These are phyloP conservation scores for Clarias pachynema DNA, from an alignment of 2,797 vertebrate species.

Conservation along the genomic window DNA sequence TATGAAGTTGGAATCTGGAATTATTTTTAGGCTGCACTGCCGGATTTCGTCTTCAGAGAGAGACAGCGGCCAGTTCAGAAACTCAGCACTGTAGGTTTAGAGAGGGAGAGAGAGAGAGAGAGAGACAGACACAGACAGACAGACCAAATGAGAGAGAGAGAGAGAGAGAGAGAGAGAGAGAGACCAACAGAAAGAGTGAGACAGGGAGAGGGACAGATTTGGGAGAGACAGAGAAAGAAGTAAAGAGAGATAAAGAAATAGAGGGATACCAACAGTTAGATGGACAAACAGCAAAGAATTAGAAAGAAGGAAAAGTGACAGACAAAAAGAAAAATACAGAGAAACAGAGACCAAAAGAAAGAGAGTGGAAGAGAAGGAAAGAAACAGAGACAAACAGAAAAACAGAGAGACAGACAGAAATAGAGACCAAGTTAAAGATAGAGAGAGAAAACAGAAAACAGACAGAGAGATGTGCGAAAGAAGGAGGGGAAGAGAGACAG, in stretches of 20 bases:
- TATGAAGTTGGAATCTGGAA: conserved; percentile 60
- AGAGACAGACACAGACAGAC: conserved; percentile 31
- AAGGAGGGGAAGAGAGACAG: conserved; percentile 31
- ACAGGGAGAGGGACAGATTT: not conserved
- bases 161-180: conserved; percentile 40
- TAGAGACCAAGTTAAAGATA: not conserved
- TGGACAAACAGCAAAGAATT: too few species aligned
- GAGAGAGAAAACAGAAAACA: too few species aligned
- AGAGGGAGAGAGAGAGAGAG: conserved; percentile 53
- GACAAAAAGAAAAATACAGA: too few species aligned
- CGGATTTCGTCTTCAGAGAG: conserved; percentile 60
- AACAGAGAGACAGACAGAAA: not conserved
- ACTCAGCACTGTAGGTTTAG: conserved; percentile 77
- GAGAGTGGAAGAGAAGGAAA: too few species aligned
- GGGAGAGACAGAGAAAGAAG: not conserved
- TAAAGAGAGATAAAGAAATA: conserved; percentile 5
- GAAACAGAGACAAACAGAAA: not conserved
- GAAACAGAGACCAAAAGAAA: not conserved
- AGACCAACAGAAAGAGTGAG: not conserved
- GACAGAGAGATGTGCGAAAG: conserved; percentile 32
- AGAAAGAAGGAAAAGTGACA: not conserved
- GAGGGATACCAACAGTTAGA: too few species aligned
- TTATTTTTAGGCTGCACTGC: conserved; percentile 48
- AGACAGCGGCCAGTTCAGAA: conserved; percentile 69
- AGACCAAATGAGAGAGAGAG: conserved; percentile 50